Evolutionary conservation across 2,888 invertebrate genomes (phyloP), one percentile per base, ranked within the genome.

Genomic region (Metallyticus violacea): DNA sequence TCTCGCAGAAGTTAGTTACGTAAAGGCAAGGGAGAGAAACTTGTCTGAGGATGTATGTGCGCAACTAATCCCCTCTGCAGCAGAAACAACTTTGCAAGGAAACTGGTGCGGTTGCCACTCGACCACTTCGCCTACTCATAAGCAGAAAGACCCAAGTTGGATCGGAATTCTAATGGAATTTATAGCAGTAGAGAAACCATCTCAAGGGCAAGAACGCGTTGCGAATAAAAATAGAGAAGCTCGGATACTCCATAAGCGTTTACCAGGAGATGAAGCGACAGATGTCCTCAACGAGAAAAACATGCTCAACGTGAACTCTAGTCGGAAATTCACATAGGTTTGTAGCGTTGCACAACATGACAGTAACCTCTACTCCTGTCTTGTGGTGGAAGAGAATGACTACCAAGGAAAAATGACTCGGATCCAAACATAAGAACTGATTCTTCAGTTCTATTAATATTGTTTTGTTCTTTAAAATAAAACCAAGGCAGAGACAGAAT

Each of bases 91-190:
- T 27, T 62, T 76, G 9, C 76, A 82, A 82, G 82, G 82, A 82
- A 76, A 62, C 22, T 40, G 22, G 40, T 62, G 40, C 40, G 25
- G 82, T 76, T 76, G 40, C 40, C 40, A 62, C 40, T 40, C 40
- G 9, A 40, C 40, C 40, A 40, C 40, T 62, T 62, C 40, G 40
- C 6, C 40, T 26, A 9, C 6, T 76, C 82, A 15, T 76, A 82
- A 82, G 82, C 82, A 26, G 22, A 26, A 82, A 82, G 82, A 82
- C 27, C 15, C 27, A 76, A 76, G 82, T 40, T 62, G 26, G 76
- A 82, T 82, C 25, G 27, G 82, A 82, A 82, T 82, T 82, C 82
- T 82, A 26, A 76, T 82, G 82, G 76, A 82, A 82, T 82, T 40
- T 40, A 81, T 29, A 40, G 25, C 15, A 30, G 25, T 27, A 27